Evolutionary conservation across 1,140 invertebrate species (phyloP), one percentile per base, ranked within the genome.

Genomic region (Drosophila trapezifrons): DNA sequence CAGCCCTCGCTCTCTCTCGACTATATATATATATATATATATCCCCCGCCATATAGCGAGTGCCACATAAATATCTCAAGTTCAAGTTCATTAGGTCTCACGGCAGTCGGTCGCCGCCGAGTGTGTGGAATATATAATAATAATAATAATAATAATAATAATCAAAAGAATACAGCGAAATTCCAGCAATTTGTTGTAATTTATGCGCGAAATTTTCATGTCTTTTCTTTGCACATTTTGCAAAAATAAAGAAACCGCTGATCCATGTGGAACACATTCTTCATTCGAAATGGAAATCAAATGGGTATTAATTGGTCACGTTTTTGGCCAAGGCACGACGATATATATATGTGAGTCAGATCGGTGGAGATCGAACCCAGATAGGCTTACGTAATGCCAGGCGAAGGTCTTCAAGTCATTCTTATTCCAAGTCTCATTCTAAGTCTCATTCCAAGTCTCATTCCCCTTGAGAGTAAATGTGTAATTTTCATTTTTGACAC

Each of bases 61-160:
- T 29, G 47, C 27, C 32, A 42, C 27, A 62, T 37, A 20, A 43
- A 20, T 47, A 59, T 43, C 67, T 71, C 84, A 87, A 87, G 84
- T 89, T 87, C 84, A 87, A 89, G 84, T 89, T 89, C 81, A 83
- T 83, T 83, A 70, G 55, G 70, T 69, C 63, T 43, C 78, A 58
- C 60, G 27, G 55, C 55, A 46, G 56, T 58, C 38, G 60, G 51
- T 43, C 52, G 45, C 45, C 29, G 17, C 18, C n/a, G n/a, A 38
- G 25, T 17, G 20, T 17, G 20, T 18, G 32, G 2, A n/a, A 42
- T 38, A 62, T 42, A 10, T 42, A 20, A 45, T 18, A 56, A 25
- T 17, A 58, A 47, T 37, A 57, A 63, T 13, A 52, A 15, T 45
- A 57, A 57, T 18, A 57, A 15, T 20, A 49, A 27, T 22, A 38